phyloP scores from a whole-genome alignment of 2,113 vertebrate species.

The Globicephala melas region DNA sequence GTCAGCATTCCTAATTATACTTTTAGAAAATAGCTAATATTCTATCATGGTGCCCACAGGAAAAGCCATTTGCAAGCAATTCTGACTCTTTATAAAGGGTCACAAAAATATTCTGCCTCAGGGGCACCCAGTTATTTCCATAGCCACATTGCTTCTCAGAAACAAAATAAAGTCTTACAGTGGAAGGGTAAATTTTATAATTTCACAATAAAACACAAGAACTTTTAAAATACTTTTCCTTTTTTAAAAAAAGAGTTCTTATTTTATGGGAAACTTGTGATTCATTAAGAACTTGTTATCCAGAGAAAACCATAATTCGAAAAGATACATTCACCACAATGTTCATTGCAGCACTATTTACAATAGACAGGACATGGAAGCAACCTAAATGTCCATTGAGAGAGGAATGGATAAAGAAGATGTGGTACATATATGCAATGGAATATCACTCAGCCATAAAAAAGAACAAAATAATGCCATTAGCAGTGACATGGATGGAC shows the following conservation, averaged over 20 bases:
- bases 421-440: neutral
- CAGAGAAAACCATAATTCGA: neutral
- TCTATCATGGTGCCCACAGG: neutral
- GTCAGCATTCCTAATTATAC: neutral
- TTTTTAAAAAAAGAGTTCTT: neutral
- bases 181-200: neutral
- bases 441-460: neutral
- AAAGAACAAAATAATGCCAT: neutral
- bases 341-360: neutral
- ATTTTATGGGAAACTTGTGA: slow-evolving; percentile 2
- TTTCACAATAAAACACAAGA: slow-evolving; percentile 26
- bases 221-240: neutral
- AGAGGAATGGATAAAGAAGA: neutral
- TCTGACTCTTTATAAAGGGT: neutral
- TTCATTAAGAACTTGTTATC: neutral
- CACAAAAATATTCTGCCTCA: neutral
- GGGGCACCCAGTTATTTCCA: neutral
- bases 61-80: neutral
- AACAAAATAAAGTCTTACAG: neutral
- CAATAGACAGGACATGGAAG: neutral
- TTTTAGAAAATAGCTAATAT: neutral
- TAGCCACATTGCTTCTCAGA: neutral
- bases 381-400: neutral
- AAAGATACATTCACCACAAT: neutral
- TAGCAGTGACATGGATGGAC: neutral